Evolutionary conservation across 2,888 invertebrate genomes (phyloP).

Genomic region (Drosophila percnosoma): DNA sequence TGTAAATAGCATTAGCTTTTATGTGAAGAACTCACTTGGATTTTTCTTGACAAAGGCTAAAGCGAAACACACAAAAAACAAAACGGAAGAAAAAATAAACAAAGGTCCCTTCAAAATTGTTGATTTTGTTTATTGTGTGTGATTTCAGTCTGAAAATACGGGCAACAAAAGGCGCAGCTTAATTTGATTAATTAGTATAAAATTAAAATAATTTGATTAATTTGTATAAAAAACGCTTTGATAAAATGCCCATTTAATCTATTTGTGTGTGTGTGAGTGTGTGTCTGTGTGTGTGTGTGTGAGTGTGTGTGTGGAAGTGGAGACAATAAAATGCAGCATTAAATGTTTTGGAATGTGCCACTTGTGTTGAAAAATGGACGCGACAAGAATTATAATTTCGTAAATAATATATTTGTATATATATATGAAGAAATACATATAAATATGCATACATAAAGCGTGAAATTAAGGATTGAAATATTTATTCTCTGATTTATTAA

Average conservation of each 20-base stretch:
- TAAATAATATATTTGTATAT: slow-evolving; percentile 37
- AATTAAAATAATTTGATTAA: slow-evolving; percentile 4
- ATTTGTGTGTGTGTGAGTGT: slow-evolving; percentile 11
- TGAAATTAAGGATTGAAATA: slow-evolving; percentile 73
- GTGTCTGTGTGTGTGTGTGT: slow-evolving; percentile 4
- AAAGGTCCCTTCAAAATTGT: slow-evolving; percentile 7
- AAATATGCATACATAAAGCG: slow-evolving; percentile 28
- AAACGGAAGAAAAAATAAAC: slow-evolving; percentile 22
- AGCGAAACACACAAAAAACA: background rate
- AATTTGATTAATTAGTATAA: slow-evolving; percentile 76
- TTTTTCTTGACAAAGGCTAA: background rate
- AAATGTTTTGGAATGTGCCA: slow-evolving; percentile 73
- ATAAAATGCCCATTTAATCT: slow-evolving; percentile 54
- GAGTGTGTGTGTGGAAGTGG: slow-evolving; percentile 4
- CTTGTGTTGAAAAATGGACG: slow-evolving; percentile 74
- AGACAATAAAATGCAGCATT: slow-evolving; percentile 53
- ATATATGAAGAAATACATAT: background rate
- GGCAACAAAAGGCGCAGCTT: slow-evolving; percentile 74
- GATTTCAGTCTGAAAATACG: slow-evolving; percentile 28
- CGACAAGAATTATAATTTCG: slow-evolving; percentile 51
- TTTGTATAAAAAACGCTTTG: slow-evolving; percentile 58
- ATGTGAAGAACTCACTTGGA: slow-evolving; percentile 12
- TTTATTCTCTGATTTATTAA: slow-evolving; percentile 70
- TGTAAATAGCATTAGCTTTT: slow-evolving; percentile 6
- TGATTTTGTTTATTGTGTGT: slow-evolving; percentile 18